A percentile compares a stretch with the other conserved stretches of the same genome.
Conservation (phyloP, 1,140 invertebrate species). For the Brachionus asplanchnoidis region DNA sequence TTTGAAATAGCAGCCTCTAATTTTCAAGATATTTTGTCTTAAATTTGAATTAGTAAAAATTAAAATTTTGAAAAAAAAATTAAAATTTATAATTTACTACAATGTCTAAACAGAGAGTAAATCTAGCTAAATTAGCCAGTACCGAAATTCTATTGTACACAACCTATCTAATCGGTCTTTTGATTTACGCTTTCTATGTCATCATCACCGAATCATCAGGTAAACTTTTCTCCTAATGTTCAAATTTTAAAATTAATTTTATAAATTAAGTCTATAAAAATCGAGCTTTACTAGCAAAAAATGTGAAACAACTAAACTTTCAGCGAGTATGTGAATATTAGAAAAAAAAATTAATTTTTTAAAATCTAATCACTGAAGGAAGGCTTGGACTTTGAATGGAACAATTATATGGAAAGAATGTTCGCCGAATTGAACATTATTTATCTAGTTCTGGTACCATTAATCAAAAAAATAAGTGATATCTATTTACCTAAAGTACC, state of each 20-base stretch:
- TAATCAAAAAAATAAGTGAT: background rate
- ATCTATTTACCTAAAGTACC: background rate
- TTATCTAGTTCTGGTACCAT: background rate
- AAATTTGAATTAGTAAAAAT: background rate
- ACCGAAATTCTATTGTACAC: background rate
- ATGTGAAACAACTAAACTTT: background rate
- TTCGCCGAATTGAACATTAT: background rate
- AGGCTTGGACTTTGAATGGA: constrained; percentile 3
- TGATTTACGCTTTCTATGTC: background rate
- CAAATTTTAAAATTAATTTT: background rate
- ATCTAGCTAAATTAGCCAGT: background rate
- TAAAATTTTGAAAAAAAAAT: background rate
- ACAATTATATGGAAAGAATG: constrained; percentile 21
- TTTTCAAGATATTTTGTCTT: background rate
- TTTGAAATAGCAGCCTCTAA: background rate
- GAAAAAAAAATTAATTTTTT: background rate
- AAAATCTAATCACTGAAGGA: background rate
- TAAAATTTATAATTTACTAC: constrained; percentile 12
- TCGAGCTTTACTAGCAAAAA: background rate
- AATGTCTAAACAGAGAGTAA: constrained; percentile 8
- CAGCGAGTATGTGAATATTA: background rate
- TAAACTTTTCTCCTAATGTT: background rate
- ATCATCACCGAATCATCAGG: background rate
- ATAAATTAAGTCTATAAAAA: background rate
- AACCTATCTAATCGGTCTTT: background rate